phyloP scores from a whole-genome alignment of 2,888 invertebrate species.

The Tipula vernalis region DNA sequence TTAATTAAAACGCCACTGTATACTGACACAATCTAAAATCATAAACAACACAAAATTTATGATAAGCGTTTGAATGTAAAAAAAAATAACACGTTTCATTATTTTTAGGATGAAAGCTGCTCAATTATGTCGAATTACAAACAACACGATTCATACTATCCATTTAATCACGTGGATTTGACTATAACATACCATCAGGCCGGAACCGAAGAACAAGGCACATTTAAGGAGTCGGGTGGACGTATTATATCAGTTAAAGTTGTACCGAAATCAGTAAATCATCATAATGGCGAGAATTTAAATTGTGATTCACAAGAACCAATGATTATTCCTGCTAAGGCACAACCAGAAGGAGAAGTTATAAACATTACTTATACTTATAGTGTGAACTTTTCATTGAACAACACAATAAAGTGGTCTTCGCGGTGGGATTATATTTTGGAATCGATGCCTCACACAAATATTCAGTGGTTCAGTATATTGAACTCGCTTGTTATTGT shows the following conservation, averaged over 20 bases:
- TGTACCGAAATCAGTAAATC: conserved; percentile 45
- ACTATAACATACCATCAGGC: conserved; percentile 89
- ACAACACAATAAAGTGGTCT: conserved; percentile 89
- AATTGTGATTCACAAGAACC: conserved; percentile 46
- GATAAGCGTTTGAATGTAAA: background rate
- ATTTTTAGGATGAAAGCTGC: conserved; percentile 39
- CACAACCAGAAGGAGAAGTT: conserved; percentile 36
- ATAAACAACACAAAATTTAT: background rate
- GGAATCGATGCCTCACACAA: conserved; percentile 95
- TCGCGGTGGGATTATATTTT: conserved; percentile 99
- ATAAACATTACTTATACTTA: conserved; percentile 75
- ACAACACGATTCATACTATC: conserved; percentile 66
- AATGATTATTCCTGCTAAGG: conserved; percentile 54
- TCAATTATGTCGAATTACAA: conserved; percentile 44
- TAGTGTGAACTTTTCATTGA: conserved; percentile 64
- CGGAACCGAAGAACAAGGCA: conserved; percentile 55
- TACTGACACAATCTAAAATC: background rate
- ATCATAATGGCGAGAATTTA: conserved; percentile 35
- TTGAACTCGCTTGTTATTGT: conserved; percentile 95
- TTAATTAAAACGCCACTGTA: background rate
- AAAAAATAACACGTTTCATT: background rate
- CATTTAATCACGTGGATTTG: conserved; percentile 95
- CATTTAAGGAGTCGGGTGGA: conserved; percentile 66
- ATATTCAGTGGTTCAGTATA: conserved; percentile 99
- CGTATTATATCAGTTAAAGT: conserved; percentile 76